Conservation (phyloP, 2,797 vertebrate genomes). For the Tenualosa ilisha region DNA sequence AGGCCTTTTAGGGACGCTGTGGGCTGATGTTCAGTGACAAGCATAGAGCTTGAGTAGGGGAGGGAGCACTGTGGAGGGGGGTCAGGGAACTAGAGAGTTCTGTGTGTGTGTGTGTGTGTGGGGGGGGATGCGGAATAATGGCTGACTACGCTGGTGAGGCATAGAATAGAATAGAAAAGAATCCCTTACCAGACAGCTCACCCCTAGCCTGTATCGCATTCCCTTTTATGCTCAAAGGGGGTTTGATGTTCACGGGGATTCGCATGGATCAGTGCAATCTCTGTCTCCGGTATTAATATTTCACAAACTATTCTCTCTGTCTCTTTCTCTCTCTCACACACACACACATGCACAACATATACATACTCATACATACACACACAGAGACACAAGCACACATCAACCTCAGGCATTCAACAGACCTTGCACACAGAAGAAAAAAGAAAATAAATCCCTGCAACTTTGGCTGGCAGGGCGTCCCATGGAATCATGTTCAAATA, state of each 20-base stretch:
- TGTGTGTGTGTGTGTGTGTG: too few species aligned
- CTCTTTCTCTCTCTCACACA: slow-evolving; percentile 15
- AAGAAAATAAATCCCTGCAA: neutral
- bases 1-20: neutral
- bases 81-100: too few species aligned
- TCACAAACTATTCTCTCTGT: slow-evolving; percentile 44
- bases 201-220: slow-evolving; percentile 54
- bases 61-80: too few species aligned
- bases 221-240: slow-evolving; percentile 63
- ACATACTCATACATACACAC: neutral
- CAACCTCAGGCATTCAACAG: neutral
- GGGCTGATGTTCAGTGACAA: neutral
- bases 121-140: too few species aligned
- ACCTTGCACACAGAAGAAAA: neutral
- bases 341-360: neutral
- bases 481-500: neutral
- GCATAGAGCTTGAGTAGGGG: too few species aligned
- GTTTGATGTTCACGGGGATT: slow-evolving; percentile 66
- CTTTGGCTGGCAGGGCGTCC: neutral
- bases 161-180: neutral
- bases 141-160: neutral
- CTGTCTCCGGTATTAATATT: slow-evolving; percentile 66
- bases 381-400: neutral
- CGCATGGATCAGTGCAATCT: slow-evolving; percentile 61
- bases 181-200: neutral